Evolutionary conservation across 1,140 invertebrate genomes (phyloP), one percentile per base, ranked within the genome.

Genomic region (Bombus confusus): DNA sequence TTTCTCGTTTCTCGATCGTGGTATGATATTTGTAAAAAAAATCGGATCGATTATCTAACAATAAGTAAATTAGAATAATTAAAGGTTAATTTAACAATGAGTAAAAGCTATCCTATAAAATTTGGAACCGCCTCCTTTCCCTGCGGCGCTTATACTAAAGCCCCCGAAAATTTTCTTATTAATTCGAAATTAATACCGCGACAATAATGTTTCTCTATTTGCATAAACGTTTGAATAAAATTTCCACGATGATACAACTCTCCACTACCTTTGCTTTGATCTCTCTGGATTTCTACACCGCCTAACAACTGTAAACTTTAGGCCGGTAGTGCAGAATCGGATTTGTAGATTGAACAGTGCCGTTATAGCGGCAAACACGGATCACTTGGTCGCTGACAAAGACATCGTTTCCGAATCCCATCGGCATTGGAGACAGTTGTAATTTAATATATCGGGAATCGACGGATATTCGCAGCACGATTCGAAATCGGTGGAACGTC

Each of bases 371-470:
- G 9, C 41, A 74, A 47, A 74, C 37, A 37, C 18, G 52, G 47
- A 80, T 47, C 34, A 9, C 15, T 57, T 43, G 31, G 6, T 22
- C 39, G 10, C 31, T 18, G 59, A 47, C 39, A 28, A 73, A 57
- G 43, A 28, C 74, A 37, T 43, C 47, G 47, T 37, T 84, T 69
- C 22, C 34, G 28, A 22, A 37, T 82, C 34, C 4, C 25, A 22
- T 37, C 31, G 72, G 34, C 25, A 34, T 41, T 2, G 34, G 9
- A 28, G 13, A 31, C 69, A 78, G 28, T 83, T 80, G 74, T 73
- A 72, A 86, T 88, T 86, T 75, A 74, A 89, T 89, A 86, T 88
- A 88, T 88, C 85, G 64, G 47, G 76, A 77, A 86, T 88, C 80
- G 74, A 77, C 66, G 57, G 75, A 39, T 87, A 91, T 91, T 90